phyloP scores from a whole-genome alignment of 2,888 invertebrate genomes.

The Drosophila quinaria region DNA sequence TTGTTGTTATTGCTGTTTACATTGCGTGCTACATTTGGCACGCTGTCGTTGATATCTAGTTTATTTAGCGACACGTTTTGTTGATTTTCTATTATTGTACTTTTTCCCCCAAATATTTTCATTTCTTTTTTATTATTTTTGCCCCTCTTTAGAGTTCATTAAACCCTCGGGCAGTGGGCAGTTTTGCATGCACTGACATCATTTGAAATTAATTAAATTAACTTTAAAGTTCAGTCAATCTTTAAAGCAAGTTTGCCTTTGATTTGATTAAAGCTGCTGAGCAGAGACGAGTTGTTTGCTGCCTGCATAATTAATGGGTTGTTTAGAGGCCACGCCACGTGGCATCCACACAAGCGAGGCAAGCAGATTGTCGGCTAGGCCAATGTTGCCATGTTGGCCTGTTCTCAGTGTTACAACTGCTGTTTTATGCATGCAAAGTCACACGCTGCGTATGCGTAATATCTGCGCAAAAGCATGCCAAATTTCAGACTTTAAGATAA shows the following conservation, averaged over 20 bases:
- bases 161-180: constrained; percentile 47
- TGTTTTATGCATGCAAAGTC: constrained; percentile 74
- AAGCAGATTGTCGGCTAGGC: constrained; percentile 22
- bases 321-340: constrained; percentile 26
- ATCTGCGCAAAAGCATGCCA: constrained; percentile 10
- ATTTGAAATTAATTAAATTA: constrained; percentile 13
- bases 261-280: constrained; percentile 4
- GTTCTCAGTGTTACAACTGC: constrained; percentile 37
- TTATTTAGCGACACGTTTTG: constrained; percentile 68
- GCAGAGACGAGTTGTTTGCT: constrained; percentile 11
- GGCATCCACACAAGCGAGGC: constrained; percentile 16
- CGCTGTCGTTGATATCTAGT: constrained; percentile 52
- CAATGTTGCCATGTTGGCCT: constrained; percentile 58
- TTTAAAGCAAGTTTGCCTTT: constrained; percentile 1
- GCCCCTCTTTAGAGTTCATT: constrained; percentile 57
- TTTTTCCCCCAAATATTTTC: constrained; percentile 26
- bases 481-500: constrained; percentile 31
- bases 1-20: constrained; percentile 60
- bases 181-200: constrained; percentile 8
- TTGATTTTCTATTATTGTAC: constrained; percentile 60
- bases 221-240: background rate
- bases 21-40: constrained; percentile 70
- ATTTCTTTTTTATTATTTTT: constrained; percentile 13
- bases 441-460: constrained; percentile 74
- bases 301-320: constrained; percentile 69